Conservation (phyloP, 2,113 vertebrate species). For the Abramis brama region DNA sequence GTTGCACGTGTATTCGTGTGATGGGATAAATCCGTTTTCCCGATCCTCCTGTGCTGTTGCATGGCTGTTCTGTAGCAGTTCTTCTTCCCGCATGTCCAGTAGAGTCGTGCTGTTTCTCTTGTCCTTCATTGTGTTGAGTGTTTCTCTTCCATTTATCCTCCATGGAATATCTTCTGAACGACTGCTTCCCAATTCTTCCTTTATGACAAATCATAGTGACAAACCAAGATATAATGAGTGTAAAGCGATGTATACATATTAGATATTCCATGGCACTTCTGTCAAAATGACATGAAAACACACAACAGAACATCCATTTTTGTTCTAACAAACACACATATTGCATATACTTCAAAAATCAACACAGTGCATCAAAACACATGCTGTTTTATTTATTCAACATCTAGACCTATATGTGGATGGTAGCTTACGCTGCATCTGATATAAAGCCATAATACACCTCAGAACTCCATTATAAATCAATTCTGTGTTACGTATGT, state of each 20-base stretch:
- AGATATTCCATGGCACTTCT: conserved; percentile 50
- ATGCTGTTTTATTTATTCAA: neutral
- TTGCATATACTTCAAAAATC: neutral
- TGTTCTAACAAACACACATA: neutral
- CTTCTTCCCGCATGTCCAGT: conserved; percentile 70
- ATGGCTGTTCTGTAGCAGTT: conserved; percentile 64
- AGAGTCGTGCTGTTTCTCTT: conserved; percentile 55
- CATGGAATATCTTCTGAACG: conserved; percentile 59
- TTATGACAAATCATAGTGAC: neutral
- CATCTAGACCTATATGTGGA: neutral
- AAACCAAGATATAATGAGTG: neutral
- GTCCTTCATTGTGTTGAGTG: conserved; percentile 56
- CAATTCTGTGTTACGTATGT: conserved; percentile 65
- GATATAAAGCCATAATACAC: conserved; percentile 24
- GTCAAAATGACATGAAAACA: conserved; percentile 8
- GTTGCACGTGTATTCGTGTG: too few relatives aligned
- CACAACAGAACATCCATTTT: neutral
- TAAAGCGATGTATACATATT: neutral
- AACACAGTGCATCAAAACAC: neutral
- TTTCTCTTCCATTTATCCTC: conserved; percentile 61
- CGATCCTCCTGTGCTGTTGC: conserved; percentile 51
- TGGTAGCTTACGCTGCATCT: too few relatives aligned
- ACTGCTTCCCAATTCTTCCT: conserved; percentile 49
- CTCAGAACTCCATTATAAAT: conserved; percentile 52
- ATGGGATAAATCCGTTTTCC: too few relatives aligned